A percentile compares a stretch with the other conserved stretches of the same genome.
Evolutionary conservation across 1,140 invertebrate species (phyloP).

Genomic region (Conus ventricosus): DNA sequence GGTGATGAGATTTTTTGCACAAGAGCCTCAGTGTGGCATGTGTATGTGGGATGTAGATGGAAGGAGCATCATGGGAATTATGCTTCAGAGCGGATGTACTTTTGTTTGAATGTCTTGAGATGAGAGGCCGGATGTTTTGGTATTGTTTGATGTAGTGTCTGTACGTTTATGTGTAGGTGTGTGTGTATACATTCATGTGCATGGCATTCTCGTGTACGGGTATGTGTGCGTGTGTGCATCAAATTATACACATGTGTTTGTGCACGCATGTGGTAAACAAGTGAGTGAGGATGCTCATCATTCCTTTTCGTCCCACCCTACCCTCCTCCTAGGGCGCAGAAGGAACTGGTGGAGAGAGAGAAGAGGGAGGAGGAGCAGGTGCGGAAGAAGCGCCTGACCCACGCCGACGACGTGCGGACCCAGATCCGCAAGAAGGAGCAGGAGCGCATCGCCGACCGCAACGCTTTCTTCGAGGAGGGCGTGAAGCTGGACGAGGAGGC

Average conservation of each 20-base stretch:
- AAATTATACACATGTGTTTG: no score
- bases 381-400: constrained; percentile 58
- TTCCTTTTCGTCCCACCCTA: not conserved
- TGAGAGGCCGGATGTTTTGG: no score
- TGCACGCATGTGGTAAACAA: no score
- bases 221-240: not conserved
- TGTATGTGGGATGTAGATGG: no score
- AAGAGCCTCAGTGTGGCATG: no score
- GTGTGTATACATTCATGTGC: not conserved
- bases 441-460: constrained; percentile 67
- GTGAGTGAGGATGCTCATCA: not conserved
- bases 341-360: constrained; percentile 74
- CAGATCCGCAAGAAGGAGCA: constrained; percentile 75
- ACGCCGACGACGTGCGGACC: constrained; percentile 70
- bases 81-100: no score
- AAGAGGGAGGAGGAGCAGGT: constrained; percentile 65
- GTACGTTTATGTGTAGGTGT: no score
- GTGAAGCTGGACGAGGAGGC: constrained; percentile 74
- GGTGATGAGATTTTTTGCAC: no score
- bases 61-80: no score
- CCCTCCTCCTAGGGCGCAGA: constrained; percentile 68
- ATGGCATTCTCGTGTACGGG: no score
- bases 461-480: constrained; percentile 75
- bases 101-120: no score
- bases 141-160: no score